These are phyloP conservation scores for Sitta carolinensis DNA, from an alignment of 2,797 vertebrate genomes.

Conservation along the genomic window DNA sequence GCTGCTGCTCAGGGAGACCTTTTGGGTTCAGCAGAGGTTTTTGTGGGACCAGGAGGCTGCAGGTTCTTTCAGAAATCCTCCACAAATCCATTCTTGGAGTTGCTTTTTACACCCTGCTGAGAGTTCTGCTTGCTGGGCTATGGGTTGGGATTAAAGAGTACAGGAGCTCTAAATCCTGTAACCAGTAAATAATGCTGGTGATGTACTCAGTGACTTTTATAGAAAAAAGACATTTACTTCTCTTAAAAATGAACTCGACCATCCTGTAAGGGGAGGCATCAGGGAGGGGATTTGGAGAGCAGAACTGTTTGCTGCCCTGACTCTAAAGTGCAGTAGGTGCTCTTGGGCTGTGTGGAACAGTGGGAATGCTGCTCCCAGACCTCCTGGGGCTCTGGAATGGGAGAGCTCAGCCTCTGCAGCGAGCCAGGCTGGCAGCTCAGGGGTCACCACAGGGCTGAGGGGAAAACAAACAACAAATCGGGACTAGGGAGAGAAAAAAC, in stretches of 20 bases:
- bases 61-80: background rate
- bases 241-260: background rate
- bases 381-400: background rate
- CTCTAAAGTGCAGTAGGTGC: background rate
- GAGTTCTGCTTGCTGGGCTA: background rate
- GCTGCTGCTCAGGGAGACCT: background rate
- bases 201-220: background rate
- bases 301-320: background rate
- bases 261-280: background rate
- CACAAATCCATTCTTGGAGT: background rate
- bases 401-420: background rate
- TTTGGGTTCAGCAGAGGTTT: background rate
- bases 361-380: background rate
- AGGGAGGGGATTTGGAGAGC: background rate
- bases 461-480: background rate
- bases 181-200: background rate
- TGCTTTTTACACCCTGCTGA: background rate
- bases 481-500: background rate
- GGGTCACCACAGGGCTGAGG: fast-evolving
- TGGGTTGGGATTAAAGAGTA: background rate
- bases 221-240: background rate
- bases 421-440: background rate
- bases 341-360: background rate
- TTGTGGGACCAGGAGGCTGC: background rate
- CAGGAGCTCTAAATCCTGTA: background rate